Evolutionary conservation across 2,888 invertebrate genomes (phyloP).

Genomic region (Caradrina kadenii): DNA sequence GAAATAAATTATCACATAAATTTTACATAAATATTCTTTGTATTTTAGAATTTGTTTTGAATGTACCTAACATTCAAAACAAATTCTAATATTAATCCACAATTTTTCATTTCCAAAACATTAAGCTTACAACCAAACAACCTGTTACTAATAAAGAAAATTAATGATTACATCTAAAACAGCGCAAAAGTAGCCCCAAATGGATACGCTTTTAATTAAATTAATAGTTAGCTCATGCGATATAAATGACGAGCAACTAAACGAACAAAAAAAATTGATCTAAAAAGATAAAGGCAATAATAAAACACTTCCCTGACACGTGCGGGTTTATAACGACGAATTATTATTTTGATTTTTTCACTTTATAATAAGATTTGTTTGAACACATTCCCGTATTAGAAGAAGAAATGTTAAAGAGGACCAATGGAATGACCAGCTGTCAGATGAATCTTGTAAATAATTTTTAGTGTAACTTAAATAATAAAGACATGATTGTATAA

Average conservation of each 20-base stretch:
- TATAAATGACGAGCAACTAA: conserved; percentile 88
- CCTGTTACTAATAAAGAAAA: conserved; percentile 71
- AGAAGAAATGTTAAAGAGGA: too few relatives aligned
- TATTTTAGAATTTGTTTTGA: too few relatives aligned
- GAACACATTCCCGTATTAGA: too few relatives aligned
- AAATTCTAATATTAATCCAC: conserved; percentile 10
- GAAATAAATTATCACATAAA: too few relatives aligned
- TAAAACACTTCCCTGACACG: conserved; percentile 86
- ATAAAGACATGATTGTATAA: too few relatives aligned
- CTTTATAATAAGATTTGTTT: too few relatives aligned
- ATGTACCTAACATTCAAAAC: too few relatives aligned
- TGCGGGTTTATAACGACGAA: conserved; percentile 70
- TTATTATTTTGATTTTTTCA: conserved; percentile 16
- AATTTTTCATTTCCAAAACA: conserved; percentile 65
- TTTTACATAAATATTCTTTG: too few relatives aligned
- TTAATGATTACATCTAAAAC: conserved; percentile 82
- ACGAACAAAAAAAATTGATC: conserved; percentile 80
- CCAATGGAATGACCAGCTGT: too few relatives aligned
- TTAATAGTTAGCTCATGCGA: conserved; percentile 87
- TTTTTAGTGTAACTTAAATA: too few relatives aligned
- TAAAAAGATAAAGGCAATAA: conserved; percentile 86
- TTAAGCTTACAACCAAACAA: conserved; percentile 65
- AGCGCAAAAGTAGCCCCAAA: conserved; percentile 74
- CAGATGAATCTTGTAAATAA: too few relatives aligned
- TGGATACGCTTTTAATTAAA: conserved; percentile 87